phyloP scores from a whole-genome alignment of 1,140 invertebrate species.

The Lordiphosa mommai region DNA sequence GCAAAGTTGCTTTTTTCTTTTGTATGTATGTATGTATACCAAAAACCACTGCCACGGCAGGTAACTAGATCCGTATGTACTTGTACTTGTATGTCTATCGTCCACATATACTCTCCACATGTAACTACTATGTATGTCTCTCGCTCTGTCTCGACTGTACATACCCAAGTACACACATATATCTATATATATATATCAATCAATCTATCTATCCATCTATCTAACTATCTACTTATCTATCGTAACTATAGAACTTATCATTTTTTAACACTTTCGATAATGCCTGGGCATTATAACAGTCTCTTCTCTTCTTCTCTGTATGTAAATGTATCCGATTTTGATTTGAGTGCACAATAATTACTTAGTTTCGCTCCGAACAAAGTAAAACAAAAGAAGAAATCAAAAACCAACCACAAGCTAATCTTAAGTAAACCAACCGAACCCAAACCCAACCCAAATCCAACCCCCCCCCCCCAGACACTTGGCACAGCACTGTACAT shows the following conservation, averaged over 20 bases:
- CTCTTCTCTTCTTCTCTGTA: conserved; percentile 6
- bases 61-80: conserved; percentile 26
- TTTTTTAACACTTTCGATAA: no score
- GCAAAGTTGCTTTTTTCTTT: conserved; percentile 74
- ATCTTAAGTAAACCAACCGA: not conserved
- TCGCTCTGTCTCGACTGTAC: not conserved
- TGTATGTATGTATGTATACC: conserved; percentile 67
- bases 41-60: conserved; percentile 25
- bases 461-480: no score
- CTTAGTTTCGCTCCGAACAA: no score
- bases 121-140: conserved; percentile 5
- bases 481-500: no score
- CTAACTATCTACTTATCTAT: not conserved
- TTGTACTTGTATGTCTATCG: conserved; percentile 11
- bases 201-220: conserved; percentile 11
- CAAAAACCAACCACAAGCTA: conserved; percentile 10
- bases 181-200: no score
- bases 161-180: no score
- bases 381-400: not conserved
- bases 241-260: no score
- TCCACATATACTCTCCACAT: conserved; percentile 2
- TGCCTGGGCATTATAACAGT: no score
- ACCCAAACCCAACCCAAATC: no score
- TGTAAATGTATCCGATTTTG: not conserved
- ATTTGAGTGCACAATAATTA: not conserved